Evolutionary conservation across 2,888 invertebrate species (phyloP).

Genomic region (Drosophila percnosoma): DNA sequence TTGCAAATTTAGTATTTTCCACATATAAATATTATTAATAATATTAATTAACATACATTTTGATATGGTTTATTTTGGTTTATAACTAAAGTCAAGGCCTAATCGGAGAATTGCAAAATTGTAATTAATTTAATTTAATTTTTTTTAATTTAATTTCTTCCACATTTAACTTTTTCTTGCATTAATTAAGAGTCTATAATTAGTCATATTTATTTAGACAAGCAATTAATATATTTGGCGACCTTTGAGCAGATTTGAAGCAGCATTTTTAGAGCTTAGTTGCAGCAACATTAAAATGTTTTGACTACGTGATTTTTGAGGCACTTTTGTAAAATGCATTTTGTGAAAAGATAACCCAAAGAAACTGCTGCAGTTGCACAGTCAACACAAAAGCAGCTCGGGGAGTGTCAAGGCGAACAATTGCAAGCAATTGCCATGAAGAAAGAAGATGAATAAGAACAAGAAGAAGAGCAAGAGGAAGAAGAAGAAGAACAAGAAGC

Average conservation of each 20-base stretch:
- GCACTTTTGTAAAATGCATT: slow-evolving; percentile 11
- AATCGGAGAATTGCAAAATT: too few species aligned
- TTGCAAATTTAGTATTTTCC: background rate
- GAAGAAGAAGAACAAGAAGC: slow-evolving; percentile 3
- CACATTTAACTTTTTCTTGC: background rate
- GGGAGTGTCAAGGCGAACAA: slow-evolving; percentile 19
- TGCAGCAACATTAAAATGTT: background rate
- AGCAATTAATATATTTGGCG: background rate
- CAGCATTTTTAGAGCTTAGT: background rate
- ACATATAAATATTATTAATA: background rate
- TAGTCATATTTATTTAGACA: background rate
- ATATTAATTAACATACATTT: background rate
- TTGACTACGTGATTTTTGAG: slow-evolving; percentile 31
- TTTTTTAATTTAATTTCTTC: background rate
- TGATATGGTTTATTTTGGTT: background rate
- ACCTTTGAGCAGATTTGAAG: background rate
- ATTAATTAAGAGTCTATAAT: background rate
- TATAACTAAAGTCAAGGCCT: too few species aligned
- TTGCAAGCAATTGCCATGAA: slow-evolving; percentile 36
- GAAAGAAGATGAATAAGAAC: slow-evolving; percentile 34
- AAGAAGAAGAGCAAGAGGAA: slow-evolving; percentile 7
- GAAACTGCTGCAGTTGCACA: slow-evolving; percentile 39
- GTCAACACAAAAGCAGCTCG: slow-evolving; percentile 1
- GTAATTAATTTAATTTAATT: too few species aligned
- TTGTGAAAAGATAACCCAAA: slow-evolving; percentile 4